These are phyloP conservation scores for Eulithis testata DNA, from an alignment of 2,888 invertebrate species.

Conservation along the genomic window DNA sequence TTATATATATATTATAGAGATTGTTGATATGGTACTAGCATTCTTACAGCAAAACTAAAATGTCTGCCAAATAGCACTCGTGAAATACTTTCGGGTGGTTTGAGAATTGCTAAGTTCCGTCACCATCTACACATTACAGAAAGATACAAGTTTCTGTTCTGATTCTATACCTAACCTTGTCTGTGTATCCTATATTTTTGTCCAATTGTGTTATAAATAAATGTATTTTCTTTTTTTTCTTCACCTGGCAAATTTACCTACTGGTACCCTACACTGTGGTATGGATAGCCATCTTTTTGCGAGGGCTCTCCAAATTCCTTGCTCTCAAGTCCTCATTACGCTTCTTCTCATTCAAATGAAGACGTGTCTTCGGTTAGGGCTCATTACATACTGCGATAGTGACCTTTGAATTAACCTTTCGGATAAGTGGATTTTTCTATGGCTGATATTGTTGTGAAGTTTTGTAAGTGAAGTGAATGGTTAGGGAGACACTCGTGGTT, in stretches of 20 bases:
- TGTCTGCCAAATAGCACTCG: too few species aligned
- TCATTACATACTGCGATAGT: conserved; percentile 8
- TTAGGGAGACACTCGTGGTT: background rate
- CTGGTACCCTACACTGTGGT: background rate
- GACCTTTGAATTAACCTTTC: background rate
- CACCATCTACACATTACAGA: too few species aligned
- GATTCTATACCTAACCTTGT: too few species aligned
- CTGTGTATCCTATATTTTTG: too few species aligned
- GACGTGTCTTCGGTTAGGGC: conserved; percentile 17
- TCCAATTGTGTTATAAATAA: too few species aligned
- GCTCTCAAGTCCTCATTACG: conserved; percentile 8
- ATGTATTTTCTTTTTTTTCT: too few species aligned
- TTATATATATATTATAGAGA: too few species aligned
- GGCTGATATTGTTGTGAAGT: background rate
- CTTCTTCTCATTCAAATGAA: conserved; percentile 26
- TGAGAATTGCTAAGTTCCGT: too few species aligned
- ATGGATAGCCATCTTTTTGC: conserved; percentile 12
- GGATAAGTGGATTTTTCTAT: background rate
- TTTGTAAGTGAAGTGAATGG: background rate
- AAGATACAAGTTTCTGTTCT: too few species aligned
- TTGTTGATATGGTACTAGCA: too few species aligned
- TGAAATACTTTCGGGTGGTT: too few species aligned
- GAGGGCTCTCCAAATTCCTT: conserved; percentile 8
- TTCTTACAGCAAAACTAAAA: too few species aligned
- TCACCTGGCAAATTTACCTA: background rate